Evolutionary conservation across 2,113 vertebrate genomes (phyloP), one percentile per base, ranked within the genome.

Genomic region (Zonotrichia leucophrys): DNA sequence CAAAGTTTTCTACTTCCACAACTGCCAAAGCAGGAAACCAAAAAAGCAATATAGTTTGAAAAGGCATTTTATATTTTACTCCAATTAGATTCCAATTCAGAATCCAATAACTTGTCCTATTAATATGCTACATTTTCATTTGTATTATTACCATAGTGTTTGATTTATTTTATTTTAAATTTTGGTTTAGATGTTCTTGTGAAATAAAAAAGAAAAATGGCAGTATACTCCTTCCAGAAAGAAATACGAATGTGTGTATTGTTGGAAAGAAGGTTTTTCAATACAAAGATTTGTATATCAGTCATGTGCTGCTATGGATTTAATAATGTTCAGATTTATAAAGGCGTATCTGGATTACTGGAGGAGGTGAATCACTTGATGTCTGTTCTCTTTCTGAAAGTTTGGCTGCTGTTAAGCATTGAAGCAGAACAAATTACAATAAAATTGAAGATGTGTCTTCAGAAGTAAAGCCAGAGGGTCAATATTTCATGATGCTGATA

Each of bases 131-230:
- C 56, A 25, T 86, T 97, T 89, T 95, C 49, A 47, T 89, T 92
- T 94, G 49, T 76, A n/a, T 92, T 92, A 83, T 89, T 97, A 88
- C 81, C 69, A 11, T 88, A 69, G 22, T 63, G 46, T 63, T 82
- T 97, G 96, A 97, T 95, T 96, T 97, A 89, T 93, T 89, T 93
- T 75, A 83, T 94, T 93, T 96, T 94, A 95, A 92, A 93, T 85
- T 96, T 87, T 89, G 18, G 49, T 59, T 95, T 50, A 91, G 85
- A 62, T 27, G n/a, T 90, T 96, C 91, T 92, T 63, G 79, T 88
- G 80, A 96, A 95, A 94, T 96, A 95, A 96, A 95, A 91, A 55
- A 96, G 83, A 82, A 81, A 95, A 90, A 94, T 89, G 53, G 41
- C n/a, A 66, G 30, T 77, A 42, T 72, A 73, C 92, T 84, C 59